Base-by-base conservation (phyloP, 2,113 vertebrate species). In the Thalassarche chlororhynchos region DNA sequence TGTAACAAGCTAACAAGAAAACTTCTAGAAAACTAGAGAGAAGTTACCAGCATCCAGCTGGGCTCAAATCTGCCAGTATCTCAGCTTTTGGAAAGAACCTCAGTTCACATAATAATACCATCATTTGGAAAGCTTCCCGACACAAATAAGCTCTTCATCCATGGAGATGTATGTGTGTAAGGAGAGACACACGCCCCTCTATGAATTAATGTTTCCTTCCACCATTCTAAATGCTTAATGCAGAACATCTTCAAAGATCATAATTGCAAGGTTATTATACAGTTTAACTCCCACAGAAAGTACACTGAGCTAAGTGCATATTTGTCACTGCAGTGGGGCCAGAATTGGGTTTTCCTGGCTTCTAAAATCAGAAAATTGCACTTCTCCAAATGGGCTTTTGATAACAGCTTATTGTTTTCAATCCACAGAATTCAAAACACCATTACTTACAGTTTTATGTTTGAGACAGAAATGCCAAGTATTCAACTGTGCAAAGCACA, bases 361-460 rank as follows among this genome's bases (percentile, higher is more conserved):
- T 94, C 93, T 94, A 93, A 92, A 95, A 96, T 96, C 87, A 96
- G 94, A 96, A 95, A 89, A 92, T 80, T 91, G 85, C 87, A 83
- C 78, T 96, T 91, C 78, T 89, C 78, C 78, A 93, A 94, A 94
- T 66, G 66, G 49, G 75, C 64, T 95, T 95, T 94, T 87, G 93
- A 89, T 96, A 97, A 91, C 74, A 82, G 71, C 87, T 87, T 91
- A 91, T 79, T 96, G 89, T 95, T 95, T 96, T 97, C 91, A 87
- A 82, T 83, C 79, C 85, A 87, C 46, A 70, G 64, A 85, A 95
- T 83, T 94, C 75, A 91, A 94, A 96, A 95, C 62, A 93, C 42
- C 71, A 91, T 83, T 90, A 91, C 91, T 90, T 95, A 81, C 24
- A 85, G 51, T 90, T 95, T 94, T 70, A 80, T 44, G 46, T 86